Evolutionary conservation across 64 coral and sea anemone species (phyloP).

Genomic region (Hydrozoanthus tunicans): DNA sequence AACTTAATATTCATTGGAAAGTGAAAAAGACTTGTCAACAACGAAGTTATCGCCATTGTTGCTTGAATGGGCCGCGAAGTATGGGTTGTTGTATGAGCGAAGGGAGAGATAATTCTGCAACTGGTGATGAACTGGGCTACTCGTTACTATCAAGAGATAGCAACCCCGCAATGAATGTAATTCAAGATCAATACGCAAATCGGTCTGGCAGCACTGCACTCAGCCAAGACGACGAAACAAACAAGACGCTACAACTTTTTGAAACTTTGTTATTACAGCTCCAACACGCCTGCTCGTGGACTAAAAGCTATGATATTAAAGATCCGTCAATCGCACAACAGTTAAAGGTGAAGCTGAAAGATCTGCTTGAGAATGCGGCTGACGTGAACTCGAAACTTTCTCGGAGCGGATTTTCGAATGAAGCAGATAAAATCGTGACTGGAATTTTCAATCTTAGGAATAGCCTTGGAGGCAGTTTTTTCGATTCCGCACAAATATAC

Average conservation of each 20-base stretch:
- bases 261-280: constrained; percentile 74
- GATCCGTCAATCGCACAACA: constrained; percentile 46
- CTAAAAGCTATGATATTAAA: constrained; percentile 23
- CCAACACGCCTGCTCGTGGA: constrained; percentile 64
- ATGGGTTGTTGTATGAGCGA: constrained; percentile 39
- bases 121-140: background rate
- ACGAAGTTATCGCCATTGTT: too few species aligned
- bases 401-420: constrained; percentile 29
- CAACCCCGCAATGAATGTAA: background rate
- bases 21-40: too few species aligned
- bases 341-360: constrained; percentile 49
- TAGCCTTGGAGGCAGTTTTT: constrained; percentile 54
- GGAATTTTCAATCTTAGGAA: constrained; percentile 51
- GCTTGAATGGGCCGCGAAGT: background rate
- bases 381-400: constrained; percentile 70
- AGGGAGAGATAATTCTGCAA: background rate
- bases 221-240: background rate
- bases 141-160: background rate
- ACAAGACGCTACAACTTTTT: constrained; percentile 19
- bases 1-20: too few species aligned
- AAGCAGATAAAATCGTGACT: constrained; percentile 77
- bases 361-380: constrained; percentile 58
- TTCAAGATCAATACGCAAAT: background rate
- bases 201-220: background rate
- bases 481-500: constrained; percentile 63